These are phyloP conservation scores for Scaptodrosophila latifasciaeformis DNA, from an alignment of 2,888 invertebrate genomes.

Conservation along the genomic window DNA sequence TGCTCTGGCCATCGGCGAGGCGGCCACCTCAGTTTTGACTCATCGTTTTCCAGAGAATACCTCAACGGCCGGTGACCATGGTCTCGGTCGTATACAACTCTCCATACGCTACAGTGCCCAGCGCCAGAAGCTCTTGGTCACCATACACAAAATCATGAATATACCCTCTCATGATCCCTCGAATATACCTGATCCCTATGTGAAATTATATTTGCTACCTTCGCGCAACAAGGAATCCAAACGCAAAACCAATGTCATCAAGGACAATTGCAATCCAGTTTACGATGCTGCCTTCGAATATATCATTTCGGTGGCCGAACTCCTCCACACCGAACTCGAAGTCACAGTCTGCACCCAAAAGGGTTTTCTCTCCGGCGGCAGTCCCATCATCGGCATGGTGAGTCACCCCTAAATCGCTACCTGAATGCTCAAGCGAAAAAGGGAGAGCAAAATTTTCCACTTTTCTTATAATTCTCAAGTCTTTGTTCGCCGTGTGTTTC, in stretches of 20 bases:
- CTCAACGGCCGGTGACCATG: conserved; percentile 83
- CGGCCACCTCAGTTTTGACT: conserved; percentile 75
- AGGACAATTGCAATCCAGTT: conserved; percentile 92
- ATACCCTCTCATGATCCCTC: conserved; percentile 87
- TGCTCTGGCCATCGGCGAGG: conserved; percentile 41
- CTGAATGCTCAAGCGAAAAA: too few relatives aligned
- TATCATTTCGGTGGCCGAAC: conserved; percentile 86
- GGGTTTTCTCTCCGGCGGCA: conserved; percentile 86
- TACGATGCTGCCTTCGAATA: conserved; percentile 96
- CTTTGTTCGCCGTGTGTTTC: fast-evolving
- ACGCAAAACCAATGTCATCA: conserved; percentile 86
- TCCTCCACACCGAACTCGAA: conserved; percentile 85
- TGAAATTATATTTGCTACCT: conserved; percentile 90
- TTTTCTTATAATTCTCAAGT: conserved; percentile 57
- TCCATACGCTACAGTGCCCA: conserved; percentile 90
- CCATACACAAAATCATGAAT: conserved; percentile 93
- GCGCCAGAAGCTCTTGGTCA: conserved; percentile 87
- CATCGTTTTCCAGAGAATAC: conserved; percentile 80
- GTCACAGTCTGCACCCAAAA: conserved; percentile 93
- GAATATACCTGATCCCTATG: conserved; percentile 92
- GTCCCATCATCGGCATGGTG: conserved; percentile 89
- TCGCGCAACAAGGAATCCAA: conserved; percentile 90
- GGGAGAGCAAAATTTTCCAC: too few relatives aligned
- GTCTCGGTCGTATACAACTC: conserved; percentile 87
- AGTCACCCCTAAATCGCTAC: too few relatives aligned